Evolutionary conservation across 1,140 invertebrate species (phyloP), one percentile per base, ranked within the genome.

Genomic region (Tyrophagus putrescentiae): DNA sequence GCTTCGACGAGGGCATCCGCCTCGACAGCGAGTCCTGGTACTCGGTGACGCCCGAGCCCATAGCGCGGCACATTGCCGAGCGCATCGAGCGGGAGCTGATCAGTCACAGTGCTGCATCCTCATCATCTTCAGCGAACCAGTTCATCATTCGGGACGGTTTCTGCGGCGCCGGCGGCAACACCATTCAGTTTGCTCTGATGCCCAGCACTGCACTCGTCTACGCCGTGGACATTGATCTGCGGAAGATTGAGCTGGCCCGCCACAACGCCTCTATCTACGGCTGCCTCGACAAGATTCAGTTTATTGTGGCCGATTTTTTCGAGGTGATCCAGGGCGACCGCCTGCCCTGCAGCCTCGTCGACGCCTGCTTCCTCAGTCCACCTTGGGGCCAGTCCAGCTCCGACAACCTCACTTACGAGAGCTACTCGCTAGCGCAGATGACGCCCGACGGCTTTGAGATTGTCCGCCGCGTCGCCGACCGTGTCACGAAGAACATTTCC

Each of bases 351-450:
- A 25, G 25, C 39, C 3, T 31, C 3, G 84, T 80, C 0, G 87
- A 97, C 71, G 83, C 85, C 57, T 84, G 97, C 0, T 96, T 96
- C 71, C 72, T 98, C 4, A 91, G 86, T 70, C 95, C 95, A 27
- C 94, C 95, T 0, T 98, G 95, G 95, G 95, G 95, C 52, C n/a
- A n/a, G n/a, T n/a, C n/a, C n/a, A 92, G 91, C 0, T 87, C 87
- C 0, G 71, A 77, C 11, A 92, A 93, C 64, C 62, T 74, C 1
- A 65, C 70, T 36, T 65, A 65, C 11, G 72, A 76, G 28, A 75
- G 78, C 34, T 96, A 85, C 73, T 82, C 91, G 71, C 74, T 97
- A 31, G 78, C 84, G 65, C 79, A 74, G 50, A 84, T 87, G 77
- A 75, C 78, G 66, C 80, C 86, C 27, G 69, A 77, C 65, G 74